Conservation (phyloP, 2,888 invertebrate species). For the Lycocerus yunnanus region DNA sequence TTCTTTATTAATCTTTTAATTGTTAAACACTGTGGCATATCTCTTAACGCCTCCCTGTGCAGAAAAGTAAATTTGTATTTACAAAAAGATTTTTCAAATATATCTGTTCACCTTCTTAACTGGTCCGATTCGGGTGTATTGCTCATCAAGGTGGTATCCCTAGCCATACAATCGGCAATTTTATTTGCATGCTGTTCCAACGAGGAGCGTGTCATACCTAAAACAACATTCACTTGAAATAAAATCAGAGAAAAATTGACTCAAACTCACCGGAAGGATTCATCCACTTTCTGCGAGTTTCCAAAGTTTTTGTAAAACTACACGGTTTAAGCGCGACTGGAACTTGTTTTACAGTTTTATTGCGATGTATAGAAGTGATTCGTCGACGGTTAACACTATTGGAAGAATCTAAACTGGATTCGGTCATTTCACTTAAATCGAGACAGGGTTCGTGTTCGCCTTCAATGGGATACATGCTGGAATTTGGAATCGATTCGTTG, state of each 20-base stretch:
- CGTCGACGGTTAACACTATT: slow-evolving; percentile 13
- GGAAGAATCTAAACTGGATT: not conserved
- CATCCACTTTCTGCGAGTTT: slow-evolving; percentile 32
- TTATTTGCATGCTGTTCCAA: slow-evolving; percentile 60
- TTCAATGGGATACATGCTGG: not conserved
- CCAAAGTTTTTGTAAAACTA: slow-evolving; percentile 25
- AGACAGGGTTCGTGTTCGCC: not conserved
- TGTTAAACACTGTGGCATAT: slow-evolving; percentile 71
- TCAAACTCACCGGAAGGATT: slow-evolving; percentile 21
- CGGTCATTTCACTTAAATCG: not conserved
- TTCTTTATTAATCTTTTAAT: slow-evolving; percentile 70
- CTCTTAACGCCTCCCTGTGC: slow-evolving; percentile 67
- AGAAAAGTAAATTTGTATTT: not conserved
- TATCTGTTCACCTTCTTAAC: slow-evolving; percentile 60
- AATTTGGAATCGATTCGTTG: not conserved
- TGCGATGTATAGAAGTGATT: slow-evolving; percentile 35
- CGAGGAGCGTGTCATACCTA: not conserved
- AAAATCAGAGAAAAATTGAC: not conserved
- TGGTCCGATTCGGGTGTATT: slow-evolving; percentile 66
- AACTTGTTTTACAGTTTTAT: slow-evolving; percentile 15
- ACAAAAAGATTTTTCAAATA: not conserved
- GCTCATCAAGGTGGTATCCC: slow-evolving; percentile 67
- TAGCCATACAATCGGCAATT: slow-evolving; percentile 69
- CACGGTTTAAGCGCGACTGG: not conserved
- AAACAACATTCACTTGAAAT: not conserved